phyloP scores from a whole-genome alignment of 2,797 vertebrate genomes.

The Lemur catta region DNA sequence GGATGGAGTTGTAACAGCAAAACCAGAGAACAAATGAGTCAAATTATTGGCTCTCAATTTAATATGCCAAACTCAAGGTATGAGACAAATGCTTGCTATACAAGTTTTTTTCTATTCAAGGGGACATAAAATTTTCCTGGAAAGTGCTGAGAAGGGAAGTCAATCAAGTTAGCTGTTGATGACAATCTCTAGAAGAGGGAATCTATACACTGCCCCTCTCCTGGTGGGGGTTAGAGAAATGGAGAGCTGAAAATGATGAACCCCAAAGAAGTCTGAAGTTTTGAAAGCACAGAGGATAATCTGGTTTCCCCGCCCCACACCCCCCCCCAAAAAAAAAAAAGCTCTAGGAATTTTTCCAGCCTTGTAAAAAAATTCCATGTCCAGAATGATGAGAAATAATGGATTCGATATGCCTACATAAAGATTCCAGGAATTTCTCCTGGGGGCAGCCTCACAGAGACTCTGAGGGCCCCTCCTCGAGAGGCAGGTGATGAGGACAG shows the following conservation, averaged over 20 bases:
- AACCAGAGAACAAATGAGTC: not conserved
- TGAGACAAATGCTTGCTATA: not conserved
- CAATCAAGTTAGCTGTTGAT: not conserved
- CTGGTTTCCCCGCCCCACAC: not conserved
- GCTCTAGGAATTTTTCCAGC: not conserved
- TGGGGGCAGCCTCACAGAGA: not conserved
- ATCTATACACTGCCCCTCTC: not conserved
- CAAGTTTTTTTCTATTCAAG: not conserved
- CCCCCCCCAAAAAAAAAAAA: no score
- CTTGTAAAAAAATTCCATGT: not conserved
- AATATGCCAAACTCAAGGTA: not conserved
- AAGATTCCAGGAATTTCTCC: not conserved
- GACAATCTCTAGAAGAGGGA: not conserved
- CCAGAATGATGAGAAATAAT: not conserved
- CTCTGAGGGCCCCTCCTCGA: not conserved
- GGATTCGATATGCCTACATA: not conserved
- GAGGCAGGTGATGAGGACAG: not conserved
- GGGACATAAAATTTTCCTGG: not conserved
- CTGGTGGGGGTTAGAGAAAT: not conserved
- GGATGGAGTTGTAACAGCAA: not conserved
- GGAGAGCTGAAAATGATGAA: not conserved
- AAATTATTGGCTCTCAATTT: not conserved
- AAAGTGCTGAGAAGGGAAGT: not conserved
- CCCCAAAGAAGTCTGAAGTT: not conserved
- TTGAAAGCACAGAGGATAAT: not conserved